These are phyloP conservation scores for Grapholita molesta DNA, from an alignment of 1,140 invertebrate genomes.

Conservation along the genomic window DNA sequence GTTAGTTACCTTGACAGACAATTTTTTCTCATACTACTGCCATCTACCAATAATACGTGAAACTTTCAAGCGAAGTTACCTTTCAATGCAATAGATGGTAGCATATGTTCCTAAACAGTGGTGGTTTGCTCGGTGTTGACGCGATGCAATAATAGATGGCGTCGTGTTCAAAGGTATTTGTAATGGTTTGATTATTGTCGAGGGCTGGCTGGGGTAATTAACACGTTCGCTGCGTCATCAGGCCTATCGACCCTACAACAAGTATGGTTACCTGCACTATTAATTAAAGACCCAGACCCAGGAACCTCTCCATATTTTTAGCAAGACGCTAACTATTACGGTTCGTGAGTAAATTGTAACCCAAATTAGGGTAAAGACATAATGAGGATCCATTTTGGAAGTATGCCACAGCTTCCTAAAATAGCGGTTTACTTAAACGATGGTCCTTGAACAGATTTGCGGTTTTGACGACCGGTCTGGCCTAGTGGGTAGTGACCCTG, in stretches of 20 bases:
- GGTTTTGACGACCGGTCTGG: background rate
- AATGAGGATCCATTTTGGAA: background rate
- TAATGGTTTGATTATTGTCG: no score
- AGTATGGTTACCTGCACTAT: no score
- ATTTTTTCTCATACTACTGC: background rate
- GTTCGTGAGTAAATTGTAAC: slow-evolving; percentile 11
- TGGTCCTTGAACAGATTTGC: background rate
- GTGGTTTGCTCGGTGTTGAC: no score
- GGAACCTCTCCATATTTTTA: background rate
- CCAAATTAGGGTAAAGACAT: slow-evolving; percentile 3
- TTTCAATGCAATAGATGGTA: background rate
- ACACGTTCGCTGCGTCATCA: no score
- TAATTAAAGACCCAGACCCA: no score
- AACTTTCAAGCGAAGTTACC: background rate
- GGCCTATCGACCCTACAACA: no score
- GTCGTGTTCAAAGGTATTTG: no score
- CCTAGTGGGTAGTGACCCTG: no score
- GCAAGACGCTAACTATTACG: background rate
- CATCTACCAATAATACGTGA: background rate
- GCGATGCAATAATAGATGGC: no score
- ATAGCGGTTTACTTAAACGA: slow-evolving; percentile 5
- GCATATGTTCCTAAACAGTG: background rate
- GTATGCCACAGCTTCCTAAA: slow-evolving; percentile 13
- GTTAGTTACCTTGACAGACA: background rate
- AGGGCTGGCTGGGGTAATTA: no score